Conservation (phyloP, 2,888 invertebrate genomes). For the Schizaphis graminum region DNA sequence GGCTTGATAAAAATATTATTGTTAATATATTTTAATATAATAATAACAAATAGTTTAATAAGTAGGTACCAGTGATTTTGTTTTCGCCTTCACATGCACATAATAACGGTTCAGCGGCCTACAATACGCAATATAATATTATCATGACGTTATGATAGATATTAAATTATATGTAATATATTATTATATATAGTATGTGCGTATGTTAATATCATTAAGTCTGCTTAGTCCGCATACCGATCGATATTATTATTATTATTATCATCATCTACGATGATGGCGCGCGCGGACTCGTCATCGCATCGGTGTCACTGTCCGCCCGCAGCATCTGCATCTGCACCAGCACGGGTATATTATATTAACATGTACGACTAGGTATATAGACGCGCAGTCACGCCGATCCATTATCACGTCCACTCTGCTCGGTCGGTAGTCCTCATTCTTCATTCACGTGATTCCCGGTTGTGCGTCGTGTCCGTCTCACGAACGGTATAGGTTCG, state of each 20-base stretch:
- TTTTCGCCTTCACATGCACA: background rate
- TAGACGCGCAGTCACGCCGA: background rate
- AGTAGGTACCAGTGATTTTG: background rate
- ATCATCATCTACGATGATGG: background rate
- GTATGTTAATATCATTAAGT: too few relatives aligned
- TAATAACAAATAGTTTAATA: too few relatives aligned
- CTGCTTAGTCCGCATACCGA: background rate
- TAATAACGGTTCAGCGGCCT: background rate
- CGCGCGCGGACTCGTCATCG: background rate
- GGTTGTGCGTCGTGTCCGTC: background rate
- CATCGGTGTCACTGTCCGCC: background rate
- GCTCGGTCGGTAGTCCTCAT: background rate
- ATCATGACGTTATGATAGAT: background rate
- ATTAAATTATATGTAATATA: background rate
- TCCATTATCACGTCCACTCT: background rate
- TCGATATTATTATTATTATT: background rate
- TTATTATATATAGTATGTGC: too few relatives aligned
- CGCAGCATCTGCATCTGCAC: background rate
- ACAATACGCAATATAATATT: background rate
- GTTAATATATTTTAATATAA: too few relatives aligned
- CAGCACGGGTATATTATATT: too few relatives aligned
- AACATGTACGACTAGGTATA: background rate
- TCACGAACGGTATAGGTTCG: background rate
- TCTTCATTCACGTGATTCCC: background rate
- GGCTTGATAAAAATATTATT: too few relatives aligned